Base-by-base conservation (phyloP, 2,888 invertebrate species). In the Amblyteles armatorius region DNA sequence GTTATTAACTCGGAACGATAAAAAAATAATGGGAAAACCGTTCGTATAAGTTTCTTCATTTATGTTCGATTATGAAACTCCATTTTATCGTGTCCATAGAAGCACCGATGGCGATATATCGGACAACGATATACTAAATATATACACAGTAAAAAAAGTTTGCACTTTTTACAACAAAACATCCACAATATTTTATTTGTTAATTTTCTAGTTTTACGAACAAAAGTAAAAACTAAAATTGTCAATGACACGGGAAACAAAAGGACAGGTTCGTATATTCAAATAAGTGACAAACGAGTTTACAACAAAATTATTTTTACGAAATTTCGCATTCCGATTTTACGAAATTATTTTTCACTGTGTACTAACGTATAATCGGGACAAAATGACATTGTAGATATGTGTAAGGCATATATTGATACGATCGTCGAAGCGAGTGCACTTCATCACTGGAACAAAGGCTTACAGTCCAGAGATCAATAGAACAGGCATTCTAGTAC, bases 401-500 rank as follows among this genome's bases (percentile, higher is more conserved):
- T 36, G 13, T 50, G 52, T 33, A 0, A 79, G 16, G 44, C 33
- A 29, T 68, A 57, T 63, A 79, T 71, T 44, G 22, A 68, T 69
- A 50, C 26, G 33, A 60, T 69, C 44, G 69, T 69, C 33, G 44
- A 67, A 55, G 79, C 85, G 74, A 83, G 86, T 82, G 85, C 83
- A 84, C 85, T 88, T 88, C 89, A 90, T 90, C 88, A 88, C 83
- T 69, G 55, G 83, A 87, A 90, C 88, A 90, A 90, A 88, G 87
- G 85, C 89, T 85, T 72, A 83, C 82, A 55, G 7, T 83, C 65
- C 52, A 33, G 69, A 44, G 83, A 83, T 86, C 83, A 81, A 86
- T 81, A 80, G 71, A 22, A 79, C 71, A 74, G 77, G 50, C 78
- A 50, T 6, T 63, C 13, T 26, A 29, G 29, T 69, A n/a, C 36